Base-by-base conservation (phyloP, 2,888 invertebrate species). In the Auanema freiburgensis region DNA sequence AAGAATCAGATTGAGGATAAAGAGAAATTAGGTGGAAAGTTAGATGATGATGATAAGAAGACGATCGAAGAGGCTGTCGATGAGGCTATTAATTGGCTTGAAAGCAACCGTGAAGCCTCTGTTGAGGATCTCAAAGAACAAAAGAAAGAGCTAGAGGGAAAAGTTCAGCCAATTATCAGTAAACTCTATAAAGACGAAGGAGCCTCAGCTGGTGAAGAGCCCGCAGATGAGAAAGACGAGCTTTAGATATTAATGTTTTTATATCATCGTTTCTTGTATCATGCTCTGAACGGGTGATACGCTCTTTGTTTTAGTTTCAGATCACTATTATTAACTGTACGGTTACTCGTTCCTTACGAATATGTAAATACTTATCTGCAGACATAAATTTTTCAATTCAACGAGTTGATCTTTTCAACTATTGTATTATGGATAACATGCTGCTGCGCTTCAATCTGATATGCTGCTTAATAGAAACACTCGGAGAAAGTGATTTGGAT, bases 51-150 rank as follows among this genome's bases (percentile, higher is more conserved):
- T 0, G 97, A 97, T 76, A 97, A 96, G 85, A 87, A 90, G 1
- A 94, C 92, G 83, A 91, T 98, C 89, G 93, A 95, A 84, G 90
- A 83, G 79, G 92, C 92, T 14, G 91, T 97, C 72, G 94, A 96
- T 65, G 93, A 92, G 77, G 90, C 93, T 74, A 96, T 98, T 85
- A 93, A 95, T 83, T 98, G 97, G 97, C 87, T 98, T 70, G 96
- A 97, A 85, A 90, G 91, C 76, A 94, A 98, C 86, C 91, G 67
- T 53, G 84, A 85, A 41, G 86, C 86, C 2, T 82, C 84, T 4
- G 77, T 77, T 1, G 86, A 87, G 24, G 86, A 85, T 24, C 79
- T 84, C 60, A 92, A 92, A 85, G 91, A 91, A 83, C 92, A 95
- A 84, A 66, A 67, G 57, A 66, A 69, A 65, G 90, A 92, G 77